Evolutionary conservation across 1,140 invertebrate genomes (phyloP).

Genomic region (Hyphantria cunea): DNA sequence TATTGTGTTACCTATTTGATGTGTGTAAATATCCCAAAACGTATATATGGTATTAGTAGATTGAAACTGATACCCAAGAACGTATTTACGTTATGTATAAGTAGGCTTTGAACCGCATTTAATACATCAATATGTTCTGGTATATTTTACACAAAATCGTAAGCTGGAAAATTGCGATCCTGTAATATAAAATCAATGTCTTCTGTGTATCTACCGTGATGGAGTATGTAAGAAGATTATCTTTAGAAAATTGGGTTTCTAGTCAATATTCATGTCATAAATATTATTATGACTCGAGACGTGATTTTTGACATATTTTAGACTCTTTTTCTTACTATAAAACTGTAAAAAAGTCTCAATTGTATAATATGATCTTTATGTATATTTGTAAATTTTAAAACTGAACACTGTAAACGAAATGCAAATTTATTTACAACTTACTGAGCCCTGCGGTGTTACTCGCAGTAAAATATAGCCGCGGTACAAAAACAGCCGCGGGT

Average conservation of each 20-base stretch:
- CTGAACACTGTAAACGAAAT: too few relatives aligned
- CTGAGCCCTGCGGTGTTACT: too few relatives aligned
- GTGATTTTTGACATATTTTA: conserved; percentile 19
- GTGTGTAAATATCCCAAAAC: too few relatives aligned
- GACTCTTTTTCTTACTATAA: too few relatives aligned
- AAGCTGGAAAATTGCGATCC: conserved; percentile 13
- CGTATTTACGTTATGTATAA: neutral
- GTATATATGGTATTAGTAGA: too few relatives aligned
- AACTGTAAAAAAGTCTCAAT: too few relatives aligned
- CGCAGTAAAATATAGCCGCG: too few relatives aligned
- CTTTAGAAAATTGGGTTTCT: conserved; percentile 30
- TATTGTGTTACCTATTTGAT: too few relatives aligned
- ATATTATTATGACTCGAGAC: conserved; percentile 18
- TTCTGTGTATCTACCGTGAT: conserved; percentile 21
- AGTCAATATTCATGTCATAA: conserved; percentile 31
- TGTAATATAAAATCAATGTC: conserved; percentile 25
- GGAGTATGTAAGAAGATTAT: conserved; percentile 22
- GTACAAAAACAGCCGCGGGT: too few relatives aligned
- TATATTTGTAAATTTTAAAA: too few relatives aligned
- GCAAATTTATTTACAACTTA: too few relatives aligned
- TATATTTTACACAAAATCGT: conserved; percentile 9
- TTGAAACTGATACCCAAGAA: neutral
- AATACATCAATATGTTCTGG: neutral
- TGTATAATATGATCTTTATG: too few relatives aligned
- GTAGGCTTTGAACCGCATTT: conserved; percentile 3